Base-by-base conservation (phyloP, 2,113 vertebrate species). In the Chauna torquata region DNA sequence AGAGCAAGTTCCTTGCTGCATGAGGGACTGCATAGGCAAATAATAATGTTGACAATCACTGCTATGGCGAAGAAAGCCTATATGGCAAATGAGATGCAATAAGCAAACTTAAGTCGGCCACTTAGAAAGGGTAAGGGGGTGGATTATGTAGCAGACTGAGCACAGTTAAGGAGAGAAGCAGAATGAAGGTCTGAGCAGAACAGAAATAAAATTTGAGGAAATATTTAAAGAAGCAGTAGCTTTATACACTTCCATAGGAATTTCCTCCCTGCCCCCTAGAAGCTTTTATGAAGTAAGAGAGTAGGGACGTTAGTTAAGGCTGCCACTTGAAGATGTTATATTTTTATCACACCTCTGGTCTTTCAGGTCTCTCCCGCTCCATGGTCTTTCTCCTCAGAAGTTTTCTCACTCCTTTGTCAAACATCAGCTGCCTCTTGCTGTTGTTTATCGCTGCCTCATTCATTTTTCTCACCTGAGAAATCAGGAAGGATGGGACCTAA, bases 391-490 rank as follows among this genome's bases (percentile, higher is more conserved):
- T 98, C 94, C 98, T 98, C 82, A 99, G 97, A 27, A 99, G 97
- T 80, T 98, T 98, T 90, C 97, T 98, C 86, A 98, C 98, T 54
- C 97, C 98, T 75, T 98, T 98, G 24, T 98, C 98, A 76, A 98
- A 98, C 86, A 97, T 98, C 28, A 98, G 96, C 28, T 98, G 98
- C 54, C 97, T 99, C 96, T 98, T 98, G 85, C 98, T 98, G 93
- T 97, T 98, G 76, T 89, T 98, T 96, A 97, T 96, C 9, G 99
- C 97, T 16, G 98, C 98, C 78, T 99, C 99, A 36, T 99, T 99
- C 98, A 99, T 98, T 97, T 99, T 99, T 96, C 99, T 98, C 62
- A 99, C 98, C 87, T 99, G 99, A 40, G 98, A 97, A 94, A 99
- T 98, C 86, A 99, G 96, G 92, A 99, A 99, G 59, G 97, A 98